phyloP scores from a whole-genome alignment of 2,797 vertebrate genomes.

The Botia kubotai region DNA sequence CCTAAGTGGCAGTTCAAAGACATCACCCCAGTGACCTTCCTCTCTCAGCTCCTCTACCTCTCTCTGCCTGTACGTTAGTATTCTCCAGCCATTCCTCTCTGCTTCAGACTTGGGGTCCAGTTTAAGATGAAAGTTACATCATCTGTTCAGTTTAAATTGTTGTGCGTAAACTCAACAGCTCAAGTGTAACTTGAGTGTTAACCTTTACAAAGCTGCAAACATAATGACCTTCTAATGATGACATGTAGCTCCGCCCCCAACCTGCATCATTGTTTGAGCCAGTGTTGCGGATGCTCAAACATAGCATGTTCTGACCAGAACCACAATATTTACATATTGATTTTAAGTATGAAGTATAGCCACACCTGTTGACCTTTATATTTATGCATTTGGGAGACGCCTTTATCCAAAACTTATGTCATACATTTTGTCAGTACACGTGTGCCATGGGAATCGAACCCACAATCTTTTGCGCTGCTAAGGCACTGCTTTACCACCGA shows the following conservation, averaged over 20 bases:
- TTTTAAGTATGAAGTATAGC: neutral
- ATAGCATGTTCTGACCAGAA: neutral
- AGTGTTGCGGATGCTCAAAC: neutral
- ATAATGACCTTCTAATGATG: neutral
- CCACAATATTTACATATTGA: neutral
- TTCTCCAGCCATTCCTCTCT: conserved; percentile 31
- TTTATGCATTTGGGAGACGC: no score
- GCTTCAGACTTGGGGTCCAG: conserved; percentile 6
- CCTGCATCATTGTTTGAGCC: neutral
- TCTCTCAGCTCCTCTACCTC: conserved; percentile 16
- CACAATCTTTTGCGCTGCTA: no score
- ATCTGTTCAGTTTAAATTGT: neutral
- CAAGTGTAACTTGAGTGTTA: neutral
- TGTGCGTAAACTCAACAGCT: neutral
- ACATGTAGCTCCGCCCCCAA: neutral
- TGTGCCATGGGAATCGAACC: no score
- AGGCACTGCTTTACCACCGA: no score
- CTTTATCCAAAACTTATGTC: no score
- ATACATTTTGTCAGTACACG: no score
- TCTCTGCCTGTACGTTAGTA: conserved; percentile 16
- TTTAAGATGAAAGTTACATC: neutral
- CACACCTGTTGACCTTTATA: neutral
- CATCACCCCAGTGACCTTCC: conserved; percentile 38
- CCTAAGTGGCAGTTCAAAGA: conserved; percentile 44
- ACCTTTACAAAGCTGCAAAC: neutral